phyloP scores from a whole-genome alignment of 2,888 invertebrate genomes.

The Crepidodera aurea region DNA sequence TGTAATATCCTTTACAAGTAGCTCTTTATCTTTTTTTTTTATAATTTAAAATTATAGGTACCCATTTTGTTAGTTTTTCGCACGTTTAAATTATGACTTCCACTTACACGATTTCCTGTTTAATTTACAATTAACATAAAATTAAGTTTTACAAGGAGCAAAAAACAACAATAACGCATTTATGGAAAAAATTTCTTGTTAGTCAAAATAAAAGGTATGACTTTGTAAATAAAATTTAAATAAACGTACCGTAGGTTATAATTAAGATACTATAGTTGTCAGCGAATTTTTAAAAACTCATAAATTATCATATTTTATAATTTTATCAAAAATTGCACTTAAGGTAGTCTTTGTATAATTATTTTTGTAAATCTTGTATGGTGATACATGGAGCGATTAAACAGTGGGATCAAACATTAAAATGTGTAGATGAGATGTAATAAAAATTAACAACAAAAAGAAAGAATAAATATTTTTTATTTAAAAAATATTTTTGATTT shows the following conservation, averaged over 20 bases:
- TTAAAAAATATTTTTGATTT: too few relatives aligned
- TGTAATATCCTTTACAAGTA: too few relatives aligned
- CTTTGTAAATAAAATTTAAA: conserved; percentile 14
- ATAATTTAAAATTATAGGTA: too few relatives aligned
- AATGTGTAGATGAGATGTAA: neutral
- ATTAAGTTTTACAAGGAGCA: neutral
- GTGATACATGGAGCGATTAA: neutral
- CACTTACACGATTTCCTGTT: conserved; percentile 6
- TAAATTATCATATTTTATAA: conserved; percentile 22
- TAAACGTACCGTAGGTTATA: conserved; percentile 19
- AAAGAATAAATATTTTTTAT: too few relatives aligned
- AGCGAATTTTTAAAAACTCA: conserved; percentile 18
- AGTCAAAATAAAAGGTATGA: neutral
- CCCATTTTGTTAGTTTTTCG: too few relatives aligned
- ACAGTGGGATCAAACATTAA: neutral
- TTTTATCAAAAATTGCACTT: conserved; percentile 10
- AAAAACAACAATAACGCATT: neutral
- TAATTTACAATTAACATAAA: neutral
- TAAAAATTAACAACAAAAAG: neutral
- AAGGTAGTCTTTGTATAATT: neutral
- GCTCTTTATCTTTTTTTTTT: too few relatives aligned
- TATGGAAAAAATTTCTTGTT: neutral
- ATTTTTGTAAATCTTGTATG: neutral
- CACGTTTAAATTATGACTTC: neutral
- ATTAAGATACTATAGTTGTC: conserved; percentile 27